Evolutionary conservation across 2,113 vertebrate species (phyloP).

Genomic region (Acrocephalus kingi): DNA sequence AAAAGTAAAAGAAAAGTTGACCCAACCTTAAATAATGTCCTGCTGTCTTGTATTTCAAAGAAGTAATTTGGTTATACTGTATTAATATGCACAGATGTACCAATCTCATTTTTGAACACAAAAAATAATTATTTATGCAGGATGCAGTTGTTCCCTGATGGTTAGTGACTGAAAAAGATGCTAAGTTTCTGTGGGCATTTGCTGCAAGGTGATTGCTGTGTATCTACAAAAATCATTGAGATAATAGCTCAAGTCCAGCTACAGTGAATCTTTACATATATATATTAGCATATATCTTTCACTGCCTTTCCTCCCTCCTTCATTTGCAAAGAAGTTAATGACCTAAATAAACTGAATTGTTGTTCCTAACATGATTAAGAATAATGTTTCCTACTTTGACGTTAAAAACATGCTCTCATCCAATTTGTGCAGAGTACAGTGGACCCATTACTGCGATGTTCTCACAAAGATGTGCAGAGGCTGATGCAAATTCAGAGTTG

Average conservation of each 20-base stretch:
- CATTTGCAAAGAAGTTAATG: background rate
- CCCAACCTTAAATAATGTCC: background rate
- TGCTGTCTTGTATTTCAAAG: background rate
- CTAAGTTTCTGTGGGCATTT: background rate
- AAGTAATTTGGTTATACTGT: background rate
- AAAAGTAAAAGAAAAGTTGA: background rate
- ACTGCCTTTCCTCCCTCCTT: background rate
- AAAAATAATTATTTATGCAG: slow-evolving; percentile 5
- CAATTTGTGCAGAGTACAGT: background rate
- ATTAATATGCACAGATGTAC: background rate
- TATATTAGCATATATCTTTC: background rate
- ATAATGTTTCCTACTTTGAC: background rate
- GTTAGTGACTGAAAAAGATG: background rate
- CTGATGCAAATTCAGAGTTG: background rate
- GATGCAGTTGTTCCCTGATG: background rate
- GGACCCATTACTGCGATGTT: background rate
- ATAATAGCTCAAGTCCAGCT: background rate
- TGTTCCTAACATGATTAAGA: background rate
- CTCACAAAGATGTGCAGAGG: background rate
- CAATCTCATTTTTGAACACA: background rate
- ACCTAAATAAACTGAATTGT: background rate
- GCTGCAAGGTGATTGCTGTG: background rate
- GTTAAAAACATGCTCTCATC: background rate
- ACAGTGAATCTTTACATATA: background rate
- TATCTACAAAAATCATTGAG: background rate